These are phyloP conservation scores for Noctilio leporinus DNA, from an alignment of 2,113 vertebrate genomes.

Conservation along the genomic window DNA sequence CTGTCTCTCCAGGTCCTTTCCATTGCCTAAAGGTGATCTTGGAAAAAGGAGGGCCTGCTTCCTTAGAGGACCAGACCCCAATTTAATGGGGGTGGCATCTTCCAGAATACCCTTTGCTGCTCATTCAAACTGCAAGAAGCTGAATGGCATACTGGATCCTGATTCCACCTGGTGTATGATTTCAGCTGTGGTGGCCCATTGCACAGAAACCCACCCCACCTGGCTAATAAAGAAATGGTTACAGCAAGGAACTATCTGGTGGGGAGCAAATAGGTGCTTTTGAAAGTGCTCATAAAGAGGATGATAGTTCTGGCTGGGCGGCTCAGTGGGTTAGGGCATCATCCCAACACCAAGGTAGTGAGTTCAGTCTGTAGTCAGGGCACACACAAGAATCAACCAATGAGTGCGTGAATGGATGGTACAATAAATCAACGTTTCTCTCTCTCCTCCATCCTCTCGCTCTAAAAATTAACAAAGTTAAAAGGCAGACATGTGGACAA, in stretches of 20 bases:
- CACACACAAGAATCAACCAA: too few relatives aligned
- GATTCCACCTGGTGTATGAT: conserved; percentile 87
- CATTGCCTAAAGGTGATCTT: conserved; percentile 83
- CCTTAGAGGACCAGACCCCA: conserved; percentile 88
- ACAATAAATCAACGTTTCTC: too few relatives aligned
- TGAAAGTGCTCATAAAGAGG: conserved; percentile 84
- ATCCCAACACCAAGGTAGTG: too few relatives aligned
- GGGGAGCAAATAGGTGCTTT: conserved; percentile 86
- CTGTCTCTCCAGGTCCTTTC: conserved; percentile 66
- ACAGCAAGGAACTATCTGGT: conserved; percentile 84
- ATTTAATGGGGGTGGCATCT: conserved; percentile 88
- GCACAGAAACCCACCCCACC: conserved; percentile 90
- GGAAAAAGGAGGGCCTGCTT: conserved; percentile 88
- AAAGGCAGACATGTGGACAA: not conserved
- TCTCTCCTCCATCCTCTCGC: too few relatives aligned
- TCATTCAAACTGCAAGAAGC: conserved; percentile 87
- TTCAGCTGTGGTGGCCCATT: conserved; percentile 87
- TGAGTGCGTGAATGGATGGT: too few relatives aligned
- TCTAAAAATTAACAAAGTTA: too few relatives aligned
- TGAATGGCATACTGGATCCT: conserved; percentile 83
- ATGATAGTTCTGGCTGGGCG: conserved; percentile 58
- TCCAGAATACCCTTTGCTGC: conserved; percentile 91
- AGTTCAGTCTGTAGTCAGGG: too few relatives aligned
- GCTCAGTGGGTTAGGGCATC: too few relatives aligned
- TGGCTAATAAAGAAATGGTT: conserved; percentile 69